Evolutionary conservation across 2,113 vertebrate species (phyloP), one percentile per base, ranked within the genome.

Genomic region (Panthera tigris): DNA sequence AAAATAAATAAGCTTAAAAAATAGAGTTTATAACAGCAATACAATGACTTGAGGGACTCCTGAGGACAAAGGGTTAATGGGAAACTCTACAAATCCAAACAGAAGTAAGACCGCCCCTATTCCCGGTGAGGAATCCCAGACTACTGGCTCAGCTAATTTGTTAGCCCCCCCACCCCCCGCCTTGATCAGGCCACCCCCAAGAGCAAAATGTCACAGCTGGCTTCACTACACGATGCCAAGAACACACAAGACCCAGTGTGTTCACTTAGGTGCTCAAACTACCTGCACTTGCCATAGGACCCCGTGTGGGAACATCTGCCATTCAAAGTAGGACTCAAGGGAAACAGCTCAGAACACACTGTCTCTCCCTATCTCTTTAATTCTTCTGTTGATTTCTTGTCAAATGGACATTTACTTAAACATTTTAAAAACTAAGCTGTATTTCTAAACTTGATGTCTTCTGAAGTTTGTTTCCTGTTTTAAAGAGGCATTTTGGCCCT

Each of bases 221-320:
- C 57, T 23, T 61, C 57, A 61, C 7, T 61, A 7, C 18, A 18
- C 8, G 57, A 23, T 61, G 57, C 21, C 19, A 61, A 61, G 57
- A 61, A 61, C 57, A 61, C 57, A 21, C 57, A 23, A 61, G 31
- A 48, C 0, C 23, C 4, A 0, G 2, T 2, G 3, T 27, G 33
- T 11, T 19, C 13, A 4, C 29, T 21, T 11, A 14, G 2, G 3
- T 50, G 57, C 33, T 61, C 55, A 82, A 27, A 79, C 4, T 4
- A 1, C n/a, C 18, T 83, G 71, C 3, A 71, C 19, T 50, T 65
- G 15, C 19, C 12, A 29, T 7, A 66, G 3, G 16, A 12, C 65
- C 11, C 4, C 23, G 10, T 1, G 7, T 27, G 52, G n/a, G 25
- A 29, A 16, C 8, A 2, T 19, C 45, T 82, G 13, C n/a, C 55